Conservation (phyloP, 64 coral and sea anemone genomes). For the Montipora cactus region DNA sequence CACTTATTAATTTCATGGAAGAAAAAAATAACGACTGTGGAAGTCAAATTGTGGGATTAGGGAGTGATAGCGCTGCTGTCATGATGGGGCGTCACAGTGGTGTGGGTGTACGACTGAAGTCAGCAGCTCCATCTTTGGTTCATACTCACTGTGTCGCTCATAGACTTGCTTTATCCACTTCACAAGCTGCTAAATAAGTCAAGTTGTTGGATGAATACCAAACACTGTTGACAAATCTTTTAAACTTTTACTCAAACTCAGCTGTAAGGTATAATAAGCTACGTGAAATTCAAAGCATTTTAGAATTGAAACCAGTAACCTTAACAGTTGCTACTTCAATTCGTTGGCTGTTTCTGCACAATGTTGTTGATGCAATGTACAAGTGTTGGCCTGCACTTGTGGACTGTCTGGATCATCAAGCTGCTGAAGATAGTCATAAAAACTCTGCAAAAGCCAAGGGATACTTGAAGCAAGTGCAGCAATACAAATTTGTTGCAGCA, state of each 20-base stretch:
- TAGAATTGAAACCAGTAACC: slow-evolving; percentile 19
- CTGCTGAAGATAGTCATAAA: background rate
- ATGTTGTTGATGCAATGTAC: slow-evolving; percentile 27
- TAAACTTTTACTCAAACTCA: slow-evolving; percentile 19
- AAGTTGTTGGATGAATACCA: background rate
- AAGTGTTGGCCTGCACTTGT: slow-evolving; percentile 10
- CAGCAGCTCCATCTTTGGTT: too few species aligned
- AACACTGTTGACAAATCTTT: background rate
- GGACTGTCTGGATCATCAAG: background rate
- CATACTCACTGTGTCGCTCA: background rate
- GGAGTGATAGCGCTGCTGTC: too few species aligned
- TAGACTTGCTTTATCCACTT: background rate
- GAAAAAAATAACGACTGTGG: background rate
- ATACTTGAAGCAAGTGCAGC: slow-evolving; percentile 47
- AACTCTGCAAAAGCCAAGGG: slow-evolving; percentile 1
- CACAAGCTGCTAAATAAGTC: background rate
- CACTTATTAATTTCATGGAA: background rate
- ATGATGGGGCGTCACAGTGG: too few species aligned
- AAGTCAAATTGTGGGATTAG: background rate
- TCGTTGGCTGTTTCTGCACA: background rate
- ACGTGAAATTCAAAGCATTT: slow-evolving; percentile 6
- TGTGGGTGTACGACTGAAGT: too few species aligned
- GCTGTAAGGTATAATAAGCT: slow-evolving; percentile 23
- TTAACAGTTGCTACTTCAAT: background rate
- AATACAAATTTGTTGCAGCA: slow-evolving; percentile 64